These are phyloP conservation scores for Mus spretus DNA, from an alignment of 2,797 vertebrate genomes.

Conservation along the genomic window DNA sequence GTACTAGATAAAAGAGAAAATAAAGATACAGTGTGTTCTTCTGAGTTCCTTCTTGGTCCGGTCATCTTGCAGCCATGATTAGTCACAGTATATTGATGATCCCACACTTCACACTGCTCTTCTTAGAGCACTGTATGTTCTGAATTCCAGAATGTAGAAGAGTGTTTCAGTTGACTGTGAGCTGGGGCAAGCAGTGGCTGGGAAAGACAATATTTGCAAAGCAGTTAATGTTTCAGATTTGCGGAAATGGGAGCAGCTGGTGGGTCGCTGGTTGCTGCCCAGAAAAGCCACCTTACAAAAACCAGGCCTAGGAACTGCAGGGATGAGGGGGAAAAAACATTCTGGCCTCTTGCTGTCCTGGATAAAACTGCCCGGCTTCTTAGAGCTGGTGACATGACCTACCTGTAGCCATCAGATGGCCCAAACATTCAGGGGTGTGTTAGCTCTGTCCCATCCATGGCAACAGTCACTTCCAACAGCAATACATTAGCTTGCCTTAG, in stretches of 20 bases:
- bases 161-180: slow-evolving; percentile 34
- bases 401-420: background rate
- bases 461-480: background rate
- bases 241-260: slow-evolving; percentile 36
- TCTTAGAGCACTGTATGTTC: background rate
- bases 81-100: slow-evolving; percentile 1
- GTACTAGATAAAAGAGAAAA: background rate
- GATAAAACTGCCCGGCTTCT: slow-evolving; percentile 11
- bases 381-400: background rate
- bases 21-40: background rate
- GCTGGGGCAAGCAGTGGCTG: background rate
- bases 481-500: background rate
- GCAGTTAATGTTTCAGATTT: slow-evolving; percentile 13
- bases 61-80: background rate
- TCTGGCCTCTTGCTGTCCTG: background rate
- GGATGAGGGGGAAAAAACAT: background rate
- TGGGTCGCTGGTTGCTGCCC: background rate
- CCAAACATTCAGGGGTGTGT: background rate
- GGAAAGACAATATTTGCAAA: slow-evolving; percentile 33
- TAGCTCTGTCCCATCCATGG: background rate
- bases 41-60: background rate
- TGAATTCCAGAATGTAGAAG: slow-evolving; percentile 40
- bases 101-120: background rate
- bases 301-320: background rate
- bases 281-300: background rate